phyloP scores from a whole-genome alignment of 2,888 invertebrate genomes.

The Harpagoxenus sublaevis region DNA sequence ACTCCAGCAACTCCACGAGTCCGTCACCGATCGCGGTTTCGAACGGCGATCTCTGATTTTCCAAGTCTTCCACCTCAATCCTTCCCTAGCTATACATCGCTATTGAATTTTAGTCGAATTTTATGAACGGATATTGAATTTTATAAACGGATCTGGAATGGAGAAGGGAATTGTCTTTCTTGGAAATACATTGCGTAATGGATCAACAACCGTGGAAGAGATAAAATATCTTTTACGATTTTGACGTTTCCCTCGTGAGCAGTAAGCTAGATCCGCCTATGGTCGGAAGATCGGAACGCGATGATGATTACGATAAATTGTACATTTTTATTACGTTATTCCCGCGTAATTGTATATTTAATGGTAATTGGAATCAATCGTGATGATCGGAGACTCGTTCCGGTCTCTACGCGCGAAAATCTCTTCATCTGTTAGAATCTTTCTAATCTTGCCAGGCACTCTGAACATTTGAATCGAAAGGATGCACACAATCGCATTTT shows the following conservation, averaged over 20 bases:
- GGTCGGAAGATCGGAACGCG: conserved; percentile 32
- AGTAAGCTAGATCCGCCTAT: neutral
- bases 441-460: conserved; percentile 17
- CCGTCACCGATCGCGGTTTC: conserved; percentile 80
- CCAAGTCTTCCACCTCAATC: neutral
- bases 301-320: conserved; percentile 53
- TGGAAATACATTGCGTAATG: neutral
- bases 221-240: conserved; percentile 4
- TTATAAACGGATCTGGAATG: neutral
- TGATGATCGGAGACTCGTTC: neutral
- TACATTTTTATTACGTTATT: conserved; percentile 57
- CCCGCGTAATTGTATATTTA: conserved; percentile 60
- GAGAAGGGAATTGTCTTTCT: neutral
- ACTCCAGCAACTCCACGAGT: conserved; percentile 71
- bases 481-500: neutral
- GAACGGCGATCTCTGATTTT: conserved; percentile 82
- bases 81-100: neutral
- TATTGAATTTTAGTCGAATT: conserved; percentile 24
- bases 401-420: neutral
- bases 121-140: no score
- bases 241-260: neutral
- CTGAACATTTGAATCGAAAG: neutral
- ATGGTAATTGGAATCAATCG: conserved; percentile 32
- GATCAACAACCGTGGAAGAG: neutral
- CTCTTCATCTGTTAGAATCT: neutral